Evolutionary conservation across 2,113 vertebrate genomes (phyloP), one percentile per base, ranked within the genome.

Genomic region (Nerophis ophidion): DNA sequence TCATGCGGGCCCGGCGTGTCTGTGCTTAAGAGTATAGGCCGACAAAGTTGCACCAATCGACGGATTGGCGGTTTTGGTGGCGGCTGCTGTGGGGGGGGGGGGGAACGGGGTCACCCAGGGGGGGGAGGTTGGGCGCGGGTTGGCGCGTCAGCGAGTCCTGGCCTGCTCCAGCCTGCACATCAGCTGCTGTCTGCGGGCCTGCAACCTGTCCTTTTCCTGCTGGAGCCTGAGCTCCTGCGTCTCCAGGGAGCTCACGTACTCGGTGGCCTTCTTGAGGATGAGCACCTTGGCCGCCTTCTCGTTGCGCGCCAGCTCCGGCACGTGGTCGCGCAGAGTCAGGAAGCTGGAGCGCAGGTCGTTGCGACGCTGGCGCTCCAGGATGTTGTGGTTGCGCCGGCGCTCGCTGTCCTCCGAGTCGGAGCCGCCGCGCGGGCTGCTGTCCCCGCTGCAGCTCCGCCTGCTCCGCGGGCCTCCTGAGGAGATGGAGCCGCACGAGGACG

Each of bases 331-430:
- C 81, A 99, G 89, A 0, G 91, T 93, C 61, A 98, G 92, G 83
- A 99, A 99, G 87, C 97, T 97, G 62, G 95, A 98, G 45, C 96
- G 91, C 66, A 99, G 87, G 89, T 98, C 96, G n/a, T 99, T 98
- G 64, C 97, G 95, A 13, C 97, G 91, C 45, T 99, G 97, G 60
- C 96, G 93, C 74, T 99, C 97, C 75, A 99, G 75, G 71, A 99
- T 99, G 74, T 99, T 99, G 88, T 99, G 96, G 87, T 98, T 99
- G 35, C 96, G 93, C 38, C 97, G 83, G 10, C 96, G 92, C 77
- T 98, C 96, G 7, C 93, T 97, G 82, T 99, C 97, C 85, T 99
- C 97, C 0, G 95, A 98, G 89, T 99, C 97, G 0, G 95, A 99
- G 76, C 92, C 88, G 61, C 79, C 77, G 1, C 91, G 71, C 0